A percentile compares a stretch with the other conserved stretches of the same genome.
phyloP scores from a whole-genome alignment of 2,888 invertebrate genomes.

The Macaria notata region DNA sequence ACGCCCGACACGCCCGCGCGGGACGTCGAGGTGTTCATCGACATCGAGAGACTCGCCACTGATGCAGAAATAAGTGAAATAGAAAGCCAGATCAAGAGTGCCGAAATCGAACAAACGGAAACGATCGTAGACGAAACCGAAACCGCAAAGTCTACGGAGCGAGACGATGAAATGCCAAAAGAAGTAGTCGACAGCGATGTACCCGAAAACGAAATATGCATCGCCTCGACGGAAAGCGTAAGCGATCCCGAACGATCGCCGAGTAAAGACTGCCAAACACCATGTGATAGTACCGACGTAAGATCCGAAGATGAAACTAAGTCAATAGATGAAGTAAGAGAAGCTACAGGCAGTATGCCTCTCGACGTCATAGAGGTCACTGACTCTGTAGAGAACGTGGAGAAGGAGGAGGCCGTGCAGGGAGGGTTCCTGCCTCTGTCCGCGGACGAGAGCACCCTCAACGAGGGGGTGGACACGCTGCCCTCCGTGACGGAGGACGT shows the following conservation, averaged over 20 bases:
- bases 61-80: slow-evolving; percentile 22
- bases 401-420: slow-evolving; percentile 25
- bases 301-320: slow-evolving; percentile 72
- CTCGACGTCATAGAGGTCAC: slow-evolving; percentile 44
- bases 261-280: slow-evolving; percentile 72
- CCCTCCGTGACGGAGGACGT: slow-evolving; percentile 31
- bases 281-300: slow-evolving; percentile 68
- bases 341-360: slow-evolving; percentile 39
- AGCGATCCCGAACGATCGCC: slow-evolving; percentile 65
- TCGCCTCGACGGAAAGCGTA: slow-evolving; percentile 70
- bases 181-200: slow-evolving; percentile 60
- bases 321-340: slow-evolving; percentile 67
- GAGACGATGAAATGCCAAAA: slow-evolving; percentile 66
- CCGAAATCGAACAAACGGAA: slow-evolving; percentile 7
- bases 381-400: slow-evolving; percentile 34
- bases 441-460: slow-evolving; percentile 31
- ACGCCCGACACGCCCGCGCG: slow-evolving; percentile 72
- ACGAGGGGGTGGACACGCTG: slow-evolving; percentile 33
- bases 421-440: slow-evolving; percentile 45
- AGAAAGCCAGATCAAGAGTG: slow-evolving; percentile 35
- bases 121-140: slow-evolving; percentile 16
- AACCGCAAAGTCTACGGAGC: slow-evolving; percentile 32
- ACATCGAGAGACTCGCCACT: slow-evolving; percentile 38
- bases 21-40: slow-evolving; percentile 53
- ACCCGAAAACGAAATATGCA: slow-evolving; percentile 70